Base-by-base conservation (phyloP, 2,797 vertebrate species). In the Mareca penelope region DNA sequence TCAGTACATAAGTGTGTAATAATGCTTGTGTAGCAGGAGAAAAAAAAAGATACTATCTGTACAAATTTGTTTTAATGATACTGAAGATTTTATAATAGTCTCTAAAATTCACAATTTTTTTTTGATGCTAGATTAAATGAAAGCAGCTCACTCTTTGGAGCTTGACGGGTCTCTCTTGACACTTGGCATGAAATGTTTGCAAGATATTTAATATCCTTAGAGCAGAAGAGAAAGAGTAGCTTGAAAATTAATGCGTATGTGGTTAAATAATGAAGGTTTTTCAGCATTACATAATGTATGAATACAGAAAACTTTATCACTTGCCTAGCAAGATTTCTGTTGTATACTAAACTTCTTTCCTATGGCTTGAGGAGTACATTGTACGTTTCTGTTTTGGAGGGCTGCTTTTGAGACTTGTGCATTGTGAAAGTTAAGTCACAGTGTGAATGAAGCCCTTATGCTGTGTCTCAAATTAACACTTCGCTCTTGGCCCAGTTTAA, bases 231-330 rank as follows among this genome's bases (percentile, higher is more conserved):
- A 85, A 61, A 64, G 80, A 95, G 80, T 68, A 89, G 80, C 86
- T 86, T 90, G 94, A 60, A 93, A 91, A 82, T 60, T 60, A 92
- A 57, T 85, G 48, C 56, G 73, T 90, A 57, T 9, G 22, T 94
- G 93, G 90, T 95, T 88, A 96, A 88, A 87, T 85, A 94, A 90
- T 80, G 75, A 95, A 71, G 56, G 60, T 80, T 86, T 60, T 84
- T 91, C 88, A 73, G 39, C 44, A 64, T 95, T 92, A 87, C 33
- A 2, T 91, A 90, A 93, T 52, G 42, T 73, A 37, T 5, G 37
- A 80, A 44, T 42, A 15, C 48, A 56, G 40, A 19, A 81, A 79
- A 14, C 31, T 92, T 92, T 83, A 40, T 50, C 35, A 15, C 80
- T 71, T 55, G 52, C 46, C 11, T 79, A 56, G 57, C 17, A 78